Percentiles rank a stretch among this genome's conserved stretches.
These are phyloP conservation scores for Trichoplusia ni DNA, from an alignment of 1,140 invertebrate genomes.

Conservation along the genomic window DNA sequence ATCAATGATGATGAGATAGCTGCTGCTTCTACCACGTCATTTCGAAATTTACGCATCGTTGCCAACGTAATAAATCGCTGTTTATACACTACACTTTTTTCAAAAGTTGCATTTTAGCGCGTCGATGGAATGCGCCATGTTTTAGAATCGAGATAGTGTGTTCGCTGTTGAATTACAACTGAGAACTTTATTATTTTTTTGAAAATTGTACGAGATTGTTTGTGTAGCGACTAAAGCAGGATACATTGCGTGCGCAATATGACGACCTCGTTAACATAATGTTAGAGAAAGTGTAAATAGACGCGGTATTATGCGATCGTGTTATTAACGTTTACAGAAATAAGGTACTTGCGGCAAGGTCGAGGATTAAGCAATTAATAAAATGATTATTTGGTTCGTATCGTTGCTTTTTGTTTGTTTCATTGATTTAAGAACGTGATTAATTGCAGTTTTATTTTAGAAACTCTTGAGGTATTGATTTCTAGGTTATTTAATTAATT, in stretches of 20 bases:
- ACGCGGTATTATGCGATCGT: slow-evolving; percentile 33
- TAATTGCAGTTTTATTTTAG: neutral
- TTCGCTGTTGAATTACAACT: slow-evolving; percentile 9
- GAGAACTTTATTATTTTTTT: slow-evolving; percentile 22
- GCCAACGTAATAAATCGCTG: slow-evolving; percentile 50
- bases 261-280: slow-evolving; percentile 44
- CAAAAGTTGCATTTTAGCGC: slow-evolving; percentile 33
- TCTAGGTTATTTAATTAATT: too few relatives aligned
- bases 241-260: slow-evolving; percentile 50
- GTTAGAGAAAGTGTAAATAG: slow-evolving; percentile 51
- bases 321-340: slow-evolving; percentile 30
- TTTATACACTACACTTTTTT: slow-evolving; percentile 35
- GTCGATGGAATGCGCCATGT: slow-evolving; percentile 39
- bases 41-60: slow-evolving; percentile 58
- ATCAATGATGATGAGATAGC: slow-evolving; percentile 78
- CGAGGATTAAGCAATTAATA: slow-evolving; percentile 29
- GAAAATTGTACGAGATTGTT: slow-evolving; percentile 2
- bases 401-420: neutral
- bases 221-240: neutral
- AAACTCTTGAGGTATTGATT: neutral
- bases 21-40: slow-evolving; percentile 54
- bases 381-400: slow-evolving; percentile 20
- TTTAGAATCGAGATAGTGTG: slow-evolving; percentile 28
- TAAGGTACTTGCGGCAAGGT: slow-evolving; percentile 33
- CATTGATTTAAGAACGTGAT: neutral